phyloP scores from a whole-genome alignment of 2,113 vertebrate species.

The Uria aalge region DNA sequence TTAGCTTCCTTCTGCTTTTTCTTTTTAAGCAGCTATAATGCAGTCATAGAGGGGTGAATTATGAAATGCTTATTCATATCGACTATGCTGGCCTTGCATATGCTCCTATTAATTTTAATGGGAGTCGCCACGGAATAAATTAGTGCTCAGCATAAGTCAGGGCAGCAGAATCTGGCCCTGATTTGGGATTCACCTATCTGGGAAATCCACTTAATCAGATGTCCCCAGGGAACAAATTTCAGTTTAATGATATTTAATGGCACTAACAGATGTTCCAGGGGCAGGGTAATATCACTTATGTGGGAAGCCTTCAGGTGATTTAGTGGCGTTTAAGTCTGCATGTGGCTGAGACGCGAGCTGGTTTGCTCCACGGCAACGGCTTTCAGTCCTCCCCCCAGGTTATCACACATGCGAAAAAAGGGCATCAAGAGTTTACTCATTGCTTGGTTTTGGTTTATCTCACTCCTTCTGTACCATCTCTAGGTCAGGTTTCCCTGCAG shows the following conservation, averaged over 20 bases:
- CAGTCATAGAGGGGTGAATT: neutral
- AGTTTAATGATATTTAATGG: slow-evolving; percentile 26
- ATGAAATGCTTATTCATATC: neutral
- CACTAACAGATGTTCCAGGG: slow-evolving; percentile 35
- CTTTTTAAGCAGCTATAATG: neutral
- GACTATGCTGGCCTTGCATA: neutral
- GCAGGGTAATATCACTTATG: neutral
- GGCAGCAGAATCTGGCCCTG: neutral
- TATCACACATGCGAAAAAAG: neutral
- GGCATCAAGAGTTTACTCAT: neutral
- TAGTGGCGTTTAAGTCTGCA: neutral
- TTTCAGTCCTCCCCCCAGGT: neutral
- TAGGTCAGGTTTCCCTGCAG: neutral
- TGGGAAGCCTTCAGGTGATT: neutral
- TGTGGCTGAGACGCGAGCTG: neutral
- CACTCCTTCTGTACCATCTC: neutral
- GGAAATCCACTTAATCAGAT: slow-evolving; percentile 28
- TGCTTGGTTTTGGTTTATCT: neutral
- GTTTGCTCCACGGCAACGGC: neutral
- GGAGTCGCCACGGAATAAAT: neutral
- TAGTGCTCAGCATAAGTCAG: neutral
- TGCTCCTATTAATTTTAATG: neutral
- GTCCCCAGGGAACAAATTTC: neutral
- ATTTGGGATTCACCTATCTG: neutral
- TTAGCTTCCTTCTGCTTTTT: neutral